These are phyloP conservation scores for Oxytorus armatus DNA, from an alignment of 2,888 invertebrate genomes.

Conservation along the genomic window DNA sequence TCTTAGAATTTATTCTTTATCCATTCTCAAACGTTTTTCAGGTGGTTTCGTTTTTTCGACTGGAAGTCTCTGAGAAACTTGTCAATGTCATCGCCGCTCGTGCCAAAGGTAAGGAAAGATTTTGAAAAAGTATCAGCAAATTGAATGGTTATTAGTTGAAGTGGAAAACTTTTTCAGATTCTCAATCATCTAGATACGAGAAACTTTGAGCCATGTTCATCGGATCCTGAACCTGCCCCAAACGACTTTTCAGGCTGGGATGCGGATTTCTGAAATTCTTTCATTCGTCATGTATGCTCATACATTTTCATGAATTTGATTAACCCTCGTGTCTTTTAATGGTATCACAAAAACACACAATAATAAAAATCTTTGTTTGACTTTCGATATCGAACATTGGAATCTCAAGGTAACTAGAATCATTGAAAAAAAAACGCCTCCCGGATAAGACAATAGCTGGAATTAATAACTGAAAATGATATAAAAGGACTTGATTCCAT, in stretches of 20 bases:
- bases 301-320: background rate
- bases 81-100: slow-evolving; percentile 89
- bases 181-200: slow-evolving; percentile 89
- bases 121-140: background rate
- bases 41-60: slow-evolving; percentile 96
- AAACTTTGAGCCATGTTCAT: slow-evolving; percentile 94
- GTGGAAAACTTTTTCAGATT: slow-evolving; percentile 79
- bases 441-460: too few species aligned
- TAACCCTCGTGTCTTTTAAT: background rate
- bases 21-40: slow-evolving; percentile 78
- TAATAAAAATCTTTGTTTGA: too few species aligned
- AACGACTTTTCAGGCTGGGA: slow-evolving; percentile 96
- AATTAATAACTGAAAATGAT: too few species aligned
- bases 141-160: background rate
- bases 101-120: slow-evolving; percentile 85
- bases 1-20: background rate
- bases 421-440: too few species aligned
- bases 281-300: background rate
- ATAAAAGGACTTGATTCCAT: too few species aligned
- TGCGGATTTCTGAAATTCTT: slow-evolving; percentile 88
- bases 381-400: too few species aligned
- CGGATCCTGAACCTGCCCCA: slow-evolving; percentile 91
- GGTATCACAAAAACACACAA: background rate
- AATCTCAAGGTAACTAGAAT: too few species aligned
- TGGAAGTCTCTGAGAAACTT: slow-evolving; percentile 91